Percentiles rank a stretch among this genome's conserved stretches.
phyloP scores from a whole-genome alignment of 2,113 vertebrate species.

The Oryzias woworae region DNA sequence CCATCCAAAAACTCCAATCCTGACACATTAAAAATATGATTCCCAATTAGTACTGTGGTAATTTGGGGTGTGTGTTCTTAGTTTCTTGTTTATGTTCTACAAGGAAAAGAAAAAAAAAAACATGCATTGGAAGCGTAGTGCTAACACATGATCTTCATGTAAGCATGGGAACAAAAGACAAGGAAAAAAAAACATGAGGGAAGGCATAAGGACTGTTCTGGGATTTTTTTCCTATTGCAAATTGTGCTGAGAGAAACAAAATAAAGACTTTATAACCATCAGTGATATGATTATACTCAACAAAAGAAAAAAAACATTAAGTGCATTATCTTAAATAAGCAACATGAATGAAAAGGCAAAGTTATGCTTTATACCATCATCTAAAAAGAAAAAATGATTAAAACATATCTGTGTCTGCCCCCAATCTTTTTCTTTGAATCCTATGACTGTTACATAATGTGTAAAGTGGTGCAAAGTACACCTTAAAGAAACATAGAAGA shows the following conservation, averaged over 20 bases:
- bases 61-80: constrained; percentile 13
- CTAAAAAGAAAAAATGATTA: too few relatives aligned
- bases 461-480: too few relatives aligned
- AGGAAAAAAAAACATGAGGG: constrained; percentile 8
- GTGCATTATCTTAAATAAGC: not conserved
- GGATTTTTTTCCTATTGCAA: not conserved
- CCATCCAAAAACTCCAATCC: constrained; percentile 25
- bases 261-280: not conserved
- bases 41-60: constrained; percentile 42
- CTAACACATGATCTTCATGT: constrained; percentile 7
- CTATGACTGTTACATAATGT: too few relatives aligned
- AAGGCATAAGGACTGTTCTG: constrained; percentile 1
- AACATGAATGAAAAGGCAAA: too few relatives aligned
- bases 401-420: too few relatives aligned
- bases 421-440: too few relatives aligned
- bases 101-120: constrained; percentile 1
- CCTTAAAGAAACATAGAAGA: too few relatives aligned
- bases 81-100: constrained; percentile 35
- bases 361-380: too few relatives aligned
- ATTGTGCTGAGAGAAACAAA: not conserved
- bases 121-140: constrained; percentile 4
- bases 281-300: not conserved
- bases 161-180: constrained; percentile 23
- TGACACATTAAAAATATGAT: constrained; percentile 30
- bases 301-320: not conserved